These are phyloP conservation scores for Drosophila setifemur DNA, from an alignment of 1,140 invertebrate genomes.

Conservation along the genomic window DNA sequence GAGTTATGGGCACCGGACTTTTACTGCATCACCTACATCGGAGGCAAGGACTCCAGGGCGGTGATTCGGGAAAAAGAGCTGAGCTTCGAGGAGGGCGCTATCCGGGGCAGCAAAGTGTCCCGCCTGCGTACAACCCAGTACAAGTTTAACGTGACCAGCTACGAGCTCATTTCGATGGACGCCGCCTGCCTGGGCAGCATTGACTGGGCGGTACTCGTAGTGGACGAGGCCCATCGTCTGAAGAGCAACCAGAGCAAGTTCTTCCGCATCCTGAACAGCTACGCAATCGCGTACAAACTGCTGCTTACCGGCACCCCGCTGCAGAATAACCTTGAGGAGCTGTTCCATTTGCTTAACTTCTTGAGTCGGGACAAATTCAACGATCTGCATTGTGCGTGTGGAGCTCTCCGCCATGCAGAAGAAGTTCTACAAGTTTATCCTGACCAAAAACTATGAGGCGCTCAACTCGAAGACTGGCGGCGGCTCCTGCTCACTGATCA, in stretches of 20 bases:
- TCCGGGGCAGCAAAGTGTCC: slow-evolving; percentile 90
- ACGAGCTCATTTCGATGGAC: slow-evolving; percentile 99
- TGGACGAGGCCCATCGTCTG: slow-evolving; percentile 99
- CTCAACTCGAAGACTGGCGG: slow-evolving; percentile 97
- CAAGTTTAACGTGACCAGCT: slow-evolving; percentile 99
- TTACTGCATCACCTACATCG: slow-evolving; percentile 99
- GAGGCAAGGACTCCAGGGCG: slow-evolving; percentile 98
- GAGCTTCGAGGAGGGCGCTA: slow-evolving; percentile 97
- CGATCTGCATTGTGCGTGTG: slow-evolving; percentile 98
- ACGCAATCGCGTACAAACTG: slow-evolving; percentile 98
- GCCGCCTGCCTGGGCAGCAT: slow-evolving; percentile 98
- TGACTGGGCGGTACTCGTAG: slow-evolving; percentile 99
- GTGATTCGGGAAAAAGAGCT: slow-evolving; percentile 98
- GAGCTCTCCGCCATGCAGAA: slow-evolving; percentile 99
- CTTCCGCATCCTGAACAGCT: slow-evolving; percentile 96
- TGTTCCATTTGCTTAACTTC: slow-evolving; percentile 99
- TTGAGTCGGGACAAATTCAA: slow-evolving; percentile 98
- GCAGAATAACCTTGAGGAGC: slow-evolving; percentile 99
- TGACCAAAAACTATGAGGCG: slow-evolving; percentile 99
- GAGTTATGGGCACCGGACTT: slow-evolving; percentile 99
- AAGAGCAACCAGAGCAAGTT: slow-evolving; percentile 99
- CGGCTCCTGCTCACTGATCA: slow-evolving; percentile 96
- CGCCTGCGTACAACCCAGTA: slow-evolving; percentile 92
- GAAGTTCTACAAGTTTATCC: slow-evolving; percentile 99
- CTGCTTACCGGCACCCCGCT: slow-evolving; percentile 98